Evolutionary conservation across 2,113 vertebrate species (phyloP).

Genomic region (Verasper variegatus): DNA sequence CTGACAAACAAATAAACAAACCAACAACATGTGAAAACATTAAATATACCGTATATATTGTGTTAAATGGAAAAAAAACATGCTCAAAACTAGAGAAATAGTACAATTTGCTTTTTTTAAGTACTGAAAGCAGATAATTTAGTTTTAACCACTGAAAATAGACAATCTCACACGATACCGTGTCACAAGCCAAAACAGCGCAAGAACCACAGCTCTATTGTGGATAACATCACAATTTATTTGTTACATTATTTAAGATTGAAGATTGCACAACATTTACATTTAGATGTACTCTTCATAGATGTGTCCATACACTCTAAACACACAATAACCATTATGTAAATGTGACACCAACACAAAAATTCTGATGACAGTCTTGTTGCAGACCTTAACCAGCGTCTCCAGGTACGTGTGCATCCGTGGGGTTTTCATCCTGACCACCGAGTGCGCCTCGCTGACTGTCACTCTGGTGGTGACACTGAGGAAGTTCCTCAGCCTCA

Average conservation of each 20-base stretch:
- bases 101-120: neutral
- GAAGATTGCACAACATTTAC: neutral
- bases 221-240: neutral
- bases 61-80: too few relatives aligned
- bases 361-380: neutral
- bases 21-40: too few relatives aligned
- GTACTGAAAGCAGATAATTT: neutral
- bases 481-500: slow-evolving; percentile 97
- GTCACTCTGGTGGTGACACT: slow-evolving; percentile 96
- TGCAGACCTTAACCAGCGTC: slow-evolving; percentile 52
- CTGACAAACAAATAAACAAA: too few relatives aligned
- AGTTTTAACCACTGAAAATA: neutral
- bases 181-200: neutral
- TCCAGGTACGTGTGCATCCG: slow-evolving; percentile 95
- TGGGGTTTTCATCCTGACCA: slow-evolving; percentile 94
- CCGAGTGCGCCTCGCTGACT: slow-evolving; percentile 94
- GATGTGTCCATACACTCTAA: neutral
- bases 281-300: neutral
- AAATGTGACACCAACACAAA: neutral
- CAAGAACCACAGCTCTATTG: neutral
- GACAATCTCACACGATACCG: neutral
- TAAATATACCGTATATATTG: neutral
- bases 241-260: neutral
- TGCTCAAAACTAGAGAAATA: neutral
- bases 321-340: neutral